Conservation (phyloP, 2,113 vertebrate genomes). For the Crotalus tigris region DNA sequence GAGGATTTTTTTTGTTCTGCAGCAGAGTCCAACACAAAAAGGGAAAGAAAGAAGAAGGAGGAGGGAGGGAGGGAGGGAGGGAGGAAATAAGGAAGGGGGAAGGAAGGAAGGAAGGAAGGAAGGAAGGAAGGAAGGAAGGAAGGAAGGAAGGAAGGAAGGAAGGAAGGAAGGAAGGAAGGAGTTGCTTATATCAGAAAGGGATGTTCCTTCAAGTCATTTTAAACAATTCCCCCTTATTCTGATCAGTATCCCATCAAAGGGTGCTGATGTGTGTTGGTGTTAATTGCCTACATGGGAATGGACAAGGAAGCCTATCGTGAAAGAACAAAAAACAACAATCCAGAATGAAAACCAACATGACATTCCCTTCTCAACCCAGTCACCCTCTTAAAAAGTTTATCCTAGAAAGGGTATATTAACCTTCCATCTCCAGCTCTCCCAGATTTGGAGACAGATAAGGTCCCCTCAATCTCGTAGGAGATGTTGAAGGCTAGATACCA, state of each 20-base stretch:
- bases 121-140: neutral
- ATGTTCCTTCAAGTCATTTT: neutral
- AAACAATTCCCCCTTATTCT: neutral
- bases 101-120: too few relatives aligned
- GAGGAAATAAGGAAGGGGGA: too few relatives aligned
- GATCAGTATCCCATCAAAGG: neutral
- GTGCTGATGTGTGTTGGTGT: neutral
- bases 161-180: neutral
- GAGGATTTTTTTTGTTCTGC: neutral
- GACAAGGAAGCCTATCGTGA: neutral
- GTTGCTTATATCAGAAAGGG: too few relatives aligned
- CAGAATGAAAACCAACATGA: conserved; percentile 1
- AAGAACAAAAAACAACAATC: neutral
- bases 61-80: too few relatives aligned
- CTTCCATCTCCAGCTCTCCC: neutral
- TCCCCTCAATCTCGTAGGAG: neutral
- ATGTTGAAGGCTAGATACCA: neutral
- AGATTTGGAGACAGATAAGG: neutral
- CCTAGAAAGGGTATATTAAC: neutral
- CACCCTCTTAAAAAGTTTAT: neutral
- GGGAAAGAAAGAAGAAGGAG: too few relatives aligned
- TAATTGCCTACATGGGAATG: neutral
- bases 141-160: neutral
- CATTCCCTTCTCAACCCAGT: neutral
- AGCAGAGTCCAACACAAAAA: neutral